Evolutionary conservation across 2,797 vertebrate genomes (phyloP), one percentile per base, ranked within the genome.

Genomic region (Leptodactylus fallax): DNA sequence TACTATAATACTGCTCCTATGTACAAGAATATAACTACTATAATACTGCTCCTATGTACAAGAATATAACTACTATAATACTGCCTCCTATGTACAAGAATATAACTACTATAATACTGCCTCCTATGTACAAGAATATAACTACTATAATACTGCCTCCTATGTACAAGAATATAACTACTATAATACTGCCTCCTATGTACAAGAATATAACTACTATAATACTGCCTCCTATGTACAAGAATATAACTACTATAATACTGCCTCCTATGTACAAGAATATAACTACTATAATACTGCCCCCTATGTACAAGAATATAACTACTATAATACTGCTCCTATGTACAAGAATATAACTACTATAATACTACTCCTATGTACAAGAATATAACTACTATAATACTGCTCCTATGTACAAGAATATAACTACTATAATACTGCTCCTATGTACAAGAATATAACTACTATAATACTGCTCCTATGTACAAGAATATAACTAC

Each of bases 31-130:
- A 63, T 67, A 27, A 67, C 13, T 27, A 72, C 16, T 72, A 45
- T 13, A 74, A 74, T 74, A 49, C 17, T 49, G 17, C 45, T 10
- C 45, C 71, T 74, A 49, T 74, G 8, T 74, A 49, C 71, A 74
- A 74, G 17, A 74, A 74, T 74, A 49, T 74, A 74, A 47, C 17
- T n/a, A 72, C 36, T 72, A 72, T 72, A 72, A 72, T 72, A 74
- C 71, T 74, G 71, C 71, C 23, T 49, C 45, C 45, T 74, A 74
- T 74, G 7, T 49, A 49, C 71, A 74, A 74, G 71, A 74, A 74
- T 74, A 74, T 74, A 74, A 74, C 71, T 74, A 74, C 71, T 74
- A 74, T 72, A 72, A 69, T 69, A 69, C 65, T 69, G 12, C 65
- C 58, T 8, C 25, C 65, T 69, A 36, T 69, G 16, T 69, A 65